A percentile compares a stretch with the other conserved stretches of the same genome.
Evolutionary conservation across 1,140 invertebrate species (phyloP).

Genomic region (Trachymyrmex cornetzi): DNA sequence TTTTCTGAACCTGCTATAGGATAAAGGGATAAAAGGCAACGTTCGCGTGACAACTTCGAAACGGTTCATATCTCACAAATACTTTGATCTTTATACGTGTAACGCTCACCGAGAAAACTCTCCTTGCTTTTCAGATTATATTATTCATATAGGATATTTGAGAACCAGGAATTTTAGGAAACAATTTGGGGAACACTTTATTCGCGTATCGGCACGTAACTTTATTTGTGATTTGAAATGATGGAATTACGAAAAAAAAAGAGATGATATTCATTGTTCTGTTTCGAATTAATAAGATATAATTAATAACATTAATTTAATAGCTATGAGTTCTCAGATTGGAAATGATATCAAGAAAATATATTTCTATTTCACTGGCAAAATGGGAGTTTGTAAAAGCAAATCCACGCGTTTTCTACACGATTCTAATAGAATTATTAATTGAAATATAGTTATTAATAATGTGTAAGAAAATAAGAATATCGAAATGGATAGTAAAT

Average conservation of each 20-base stretch:
- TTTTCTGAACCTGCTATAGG: slow-evolving; percentile 79
- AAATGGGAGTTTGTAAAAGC: not conserved
- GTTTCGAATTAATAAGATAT: slow-evolving; percentile 4
- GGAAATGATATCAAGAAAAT: slow-evolving; percentile 1
- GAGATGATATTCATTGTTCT: not conserved
- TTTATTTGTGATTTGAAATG: not conserved
- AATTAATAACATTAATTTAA: slow-evolving; percentile 14
- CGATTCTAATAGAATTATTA: not conserved
- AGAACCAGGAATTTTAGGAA: not conserved
- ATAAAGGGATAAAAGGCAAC: slow-evolving; percentile 75
- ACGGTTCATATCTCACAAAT: slow-evolving; percentile 6
- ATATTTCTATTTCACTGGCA: not conserved
- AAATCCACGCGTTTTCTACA: not conserved
- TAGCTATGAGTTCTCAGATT: not conserved
- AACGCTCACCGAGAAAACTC: not conserved
- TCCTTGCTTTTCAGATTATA: not conserved
- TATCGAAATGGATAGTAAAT: slow-evolving; percentile 20
- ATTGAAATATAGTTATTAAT: not conserved
- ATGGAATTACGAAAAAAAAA: not conserved
- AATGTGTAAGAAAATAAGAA: not conserved
- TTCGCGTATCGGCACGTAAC: not conserved
- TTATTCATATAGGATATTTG: not conserved
- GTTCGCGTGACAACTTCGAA: slow-evolving; percentile 64
- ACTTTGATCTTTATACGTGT: slow-evolving; percentile 40
- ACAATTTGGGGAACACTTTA: not conserved